Evolutionary conservation across 2,888 invertebrate genomes (phyloP), one percentile per base, ranked within the genome.

Genomic region (Opisthograptis luteolata): DNA sequence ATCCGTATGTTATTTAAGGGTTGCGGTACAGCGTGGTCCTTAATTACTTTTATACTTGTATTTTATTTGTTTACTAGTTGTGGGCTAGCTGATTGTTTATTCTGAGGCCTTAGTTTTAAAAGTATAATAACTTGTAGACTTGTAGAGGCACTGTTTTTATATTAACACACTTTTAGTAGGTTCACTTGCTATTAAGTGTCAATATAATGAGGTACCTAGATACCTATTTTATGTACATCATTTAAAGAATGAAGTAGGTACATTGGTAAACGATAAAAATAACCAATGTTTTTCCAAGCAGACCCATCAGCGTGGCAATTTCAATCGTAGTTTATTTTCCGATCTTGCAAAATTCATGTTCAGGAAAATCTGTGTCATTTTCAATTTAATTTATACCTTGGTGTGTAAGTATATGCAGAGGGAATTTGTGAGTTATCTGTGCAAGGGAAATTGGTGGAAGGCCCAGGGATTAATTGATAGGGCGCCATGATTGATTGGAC

Each of bases 401-500:
- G 25, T 34, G 25, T 22, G 14, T 24, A 47, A 24, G 28, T 41
- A 36, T 32, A 40, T 47, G 41, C 31, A 25, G 24, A 36, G 25
- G 9, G 36, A 30, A 36, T 42, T 36, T 7, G 39, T 17, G 34
- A 30, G 47, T 30, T 47, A 41, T 47, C 55, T 46, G 12, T 36
- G 47, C 36, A 22, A 19, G 66, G 60, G 66, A 65, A 69, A 72
- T 73, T 70, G 75, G 66, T 65, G 68, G 51, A 60, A 61, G 63
- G 66, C 66, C 66, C 57, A 58, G 62, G 65, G 70, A 77, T 79
- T 81, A 81, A 81, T 83, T 80, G 79, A 82, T 81, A 73, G 59
- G 76, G 73, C 76, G 68, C 77, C 63, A 74, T 81, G 83, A 82
- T 79, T 77, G 78, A 82, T 82, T 61, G 74, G 64, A 55, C 57